A percentile compares a stretch with the other conserved stretches of the same genome.
Evolutionary conservation across 2,888 invertebrate species (phyloP).

Genomic region (Chrysina gloriosa): DNA sequence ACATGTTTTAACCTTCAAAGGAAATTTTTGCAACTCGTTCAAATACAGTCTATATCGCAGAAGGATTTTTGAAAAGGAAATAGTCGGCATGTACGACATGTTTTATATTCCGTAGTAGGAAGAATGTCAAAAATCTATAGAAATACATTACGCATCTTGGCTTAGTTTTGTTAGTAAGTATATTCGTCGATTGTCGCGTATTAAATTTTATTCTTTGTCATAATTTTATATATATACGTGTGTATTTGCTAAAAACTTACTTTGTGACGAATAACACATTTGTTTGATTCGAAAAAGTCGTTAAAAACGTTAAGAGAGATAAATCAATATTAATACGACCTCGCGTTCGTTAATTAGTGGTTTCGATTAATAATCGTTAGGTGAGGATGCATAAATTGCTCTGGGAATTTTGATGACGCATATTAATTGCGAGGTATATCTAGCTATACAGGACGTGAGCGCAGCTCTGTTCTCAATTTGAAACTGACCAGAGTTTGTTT

Average conservation of each 20-base stretch:
- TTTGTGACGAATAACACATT: neutral
- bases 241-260: too few relatives aligned
- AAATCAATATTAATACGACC: neutral
- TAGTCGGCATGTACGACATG: neutral
- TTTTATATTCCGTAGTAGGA: neutral
- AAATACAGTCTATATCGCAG: neutral
- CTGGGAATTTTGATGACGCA: constrained; percentile 2
- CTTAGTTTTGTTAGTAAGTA: neutral
- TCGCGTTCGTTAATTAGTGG: neutral
- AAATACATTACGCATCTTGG: neutral
- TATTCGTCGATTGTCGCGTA: too few relatives aligned
- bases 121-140: neutral
- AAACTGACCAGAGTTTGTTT: too few relatives aligned
- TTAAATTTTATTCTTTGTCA: too few relatives aligned
- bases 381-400: neutral
- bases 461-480: neutral
- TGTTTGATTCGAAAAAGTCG: neutral
- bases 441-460: neutral
- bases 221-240: too few relatives aligned
- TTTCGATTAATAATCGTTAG: neutral
- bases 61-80: neutral
- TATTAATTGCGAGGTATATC: neutral
- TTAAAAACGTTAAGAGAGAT: neutral
- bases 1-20: too few relatives aligned
- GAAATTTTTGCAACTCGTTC: neutral